Evolutionary conservation across 35 echinoderm and acorn worm species (phyloP), one percentile per base, ranked within the genome.

Genomic region (Ophiothrix spiculata): DNA sequence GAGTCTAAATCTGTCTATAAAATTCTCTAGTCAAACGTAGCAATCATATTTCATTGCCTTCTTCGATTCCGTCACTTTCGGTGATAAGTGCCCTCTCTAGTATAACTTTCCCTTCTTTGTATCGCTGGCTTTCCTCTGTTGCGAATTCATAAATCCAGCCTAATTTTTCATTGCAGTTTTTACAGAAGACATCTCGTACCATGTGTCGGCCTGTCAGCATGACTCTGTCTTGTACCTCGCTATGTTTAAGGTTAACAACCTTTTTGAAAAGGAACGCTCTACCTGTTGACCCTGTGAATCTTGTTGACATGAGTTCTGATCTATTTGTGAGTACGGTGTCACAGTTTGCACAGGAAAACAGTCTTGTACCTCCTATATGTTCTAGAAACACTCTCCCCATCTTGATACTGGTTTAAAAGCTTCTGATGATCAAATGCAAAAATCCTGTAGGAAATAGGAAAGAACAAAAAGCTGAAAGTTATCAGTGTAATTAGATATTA

Each of bases 61-160:
- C 93, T 78, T 98, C 95, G 38, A 98, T 91, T 35, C 95, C 89
- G 40, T 98, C 95, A 63, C 95, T 98, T 42, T 98, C 95, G 4
- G 92, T 98, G 64, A 98, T 93, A 1, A 98, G 83, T 0, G 95
- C 95, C 60, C 95, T 45, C 56, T 98, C 95, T 75, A 98, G 69
- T 69, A 98, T 98, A 33, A 98, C 86, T 81, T 86, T 91, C 4
- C 95, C 95, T 86, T 98, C 95, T 76, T 98, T 98, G 88, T 98
- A 98, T 37, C 95, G 79, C 78, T 98, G 95, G 33, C 75, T 91
- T 25, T 98, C 95, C 45, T 98, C 95, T 4, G 88, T 90, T 35
- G 95, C 95, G 89, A 98, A 98, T 42, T 98, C 95, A 79, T 98
- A 98, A 74, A 98, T 98, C n/a, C 95, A 98, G 29, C 95, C 95